A percentile compares a stretch with the other conserved stretches of the same genome.
phyloP scores from a whole-genome alignment of 2,888 invertebrate genomes.

The Cephus pulcher region DNA sequence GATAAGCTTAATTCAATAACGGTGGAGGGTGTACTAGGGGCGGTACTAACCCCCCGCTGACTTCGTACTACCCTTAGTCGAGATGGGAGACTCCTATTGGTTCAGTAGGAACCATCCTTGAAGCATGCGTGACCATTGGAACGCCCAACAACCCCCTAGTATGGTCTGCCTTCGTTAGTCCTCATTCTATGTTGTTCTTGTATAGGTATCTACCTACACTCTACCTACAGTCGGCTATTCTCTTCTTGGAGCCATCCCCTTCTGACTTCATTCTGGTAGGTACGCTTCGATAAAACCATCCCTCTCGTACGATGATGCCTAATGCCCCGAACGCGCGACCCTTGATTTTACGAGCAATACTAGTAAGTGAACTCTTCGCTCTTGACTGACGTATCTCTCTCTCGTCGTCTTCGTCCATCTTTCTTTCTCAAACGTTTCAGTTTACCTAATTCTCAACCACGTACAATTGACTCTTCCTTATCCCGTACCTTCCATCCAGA shows the following conservation, averaged over 20 bases:
- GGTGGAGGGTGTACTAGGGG: slow-evolving; percentile 45
- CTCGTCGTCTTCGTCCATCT: background rate
- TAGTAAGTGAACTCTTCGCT: slow-evolving; percentile 6
- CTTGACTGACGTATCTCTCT: background rate
- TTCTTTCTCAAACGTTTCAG: background rate
- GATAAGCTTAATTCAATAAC: slow-evolving; percentile 67
- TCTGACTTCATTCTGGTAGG: background rate
- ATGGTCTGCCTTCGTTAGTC: background rate
- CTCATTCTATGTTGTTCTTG: background rate
- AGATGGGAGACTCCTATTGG: slow-evolving; percentile 17
- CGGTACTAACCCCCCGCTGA: background rate
- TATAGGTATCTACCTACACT: background rate
- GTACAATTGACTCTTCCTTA: background rate
- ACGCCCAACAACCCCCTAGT: background rate
- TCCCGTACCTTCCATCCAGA: background rate
- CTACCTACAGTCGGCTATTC: background rate
- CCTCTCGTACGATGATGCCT: slow-evolving; percentile 56
- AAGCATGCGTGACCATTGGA: background rate
- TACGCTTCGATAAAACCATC: slow-evolving; percentile 40
- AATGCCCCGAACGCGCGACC: slow-evolving; percentile 32
- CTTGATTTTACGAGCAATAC: slow-evolving; percentile 48
- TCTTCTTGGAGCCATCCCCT: background rate
- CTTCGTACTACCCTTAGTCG: slow-evolving; percentile 25
- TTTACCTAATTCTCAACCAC: background rate
- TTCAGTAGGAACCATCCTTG: background rate